A percentile compares a stretch with the other conserved stretches of the same genome.
phyloP scores from a whole-genome alignment of 2,113 vertebrate species.

The Lycaon pictus region DNA sequence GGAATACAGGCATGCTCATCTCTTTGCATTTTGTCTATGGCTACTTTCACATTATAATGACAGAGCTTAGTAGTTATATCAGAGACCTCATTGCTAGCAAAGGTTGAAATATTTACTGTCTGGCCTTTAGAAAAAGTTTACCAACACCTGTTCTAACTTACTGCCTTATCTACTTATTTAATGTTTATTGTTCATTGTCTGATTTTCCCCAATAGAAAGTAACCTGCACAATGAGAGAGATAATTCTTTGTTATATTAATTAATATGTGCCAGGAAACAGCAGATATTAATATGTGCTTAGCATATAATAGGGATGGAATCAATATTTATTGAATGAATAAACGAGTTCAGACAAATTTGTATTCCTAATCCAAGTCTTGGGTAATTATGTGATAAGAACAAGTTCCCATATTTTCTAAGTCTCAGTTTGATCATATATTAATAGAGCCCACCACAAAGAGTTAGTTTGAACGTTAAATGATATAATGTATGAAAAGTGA shows the following conservation, averaged over 20 bases:
- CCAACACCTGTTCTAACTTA: not conserved
- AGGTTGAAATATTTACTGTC: not conserved
- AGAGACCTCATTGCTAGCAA: not conserved
- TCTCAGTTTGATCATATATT: not conserved
- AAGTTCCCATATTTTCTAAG: not conserved
- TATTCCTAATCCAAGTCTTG: not conserved
- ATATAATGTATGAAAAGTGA: not conserved
- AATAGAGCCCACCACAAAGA: not conserved
- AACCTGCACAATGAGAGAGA: not conserved
- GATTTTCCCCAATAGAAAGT: not conserved
- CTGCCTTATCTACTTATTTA: not conserved
- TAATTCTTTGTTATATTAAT: not conserved
- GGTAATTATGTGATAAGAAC: not conserved
- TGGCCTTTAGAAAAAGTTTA: not conserved
- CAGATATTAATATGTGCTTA: not conserved
- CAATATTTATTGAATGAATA: not conserved
- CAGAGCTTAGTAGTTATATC: not conserved
- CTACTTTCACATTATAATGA: not conserved
- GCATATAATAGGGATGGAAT: not conserved
- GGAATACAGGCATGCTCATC: not conserved
- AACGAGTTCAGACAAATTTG: not conserved
- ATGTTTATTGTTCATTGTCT: not conserved
- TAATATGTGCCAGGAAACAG: not conserved
- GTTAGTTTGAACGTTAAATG: not conserved
- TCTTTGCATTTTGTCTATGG: not conserved